Percentiles rank a stretch among this genome's conserved stretches.
Evolutionary conservation across 2,113 vertebrate genomes (phyloP).

Genomic region (Callopanchax toddi): DNA sequence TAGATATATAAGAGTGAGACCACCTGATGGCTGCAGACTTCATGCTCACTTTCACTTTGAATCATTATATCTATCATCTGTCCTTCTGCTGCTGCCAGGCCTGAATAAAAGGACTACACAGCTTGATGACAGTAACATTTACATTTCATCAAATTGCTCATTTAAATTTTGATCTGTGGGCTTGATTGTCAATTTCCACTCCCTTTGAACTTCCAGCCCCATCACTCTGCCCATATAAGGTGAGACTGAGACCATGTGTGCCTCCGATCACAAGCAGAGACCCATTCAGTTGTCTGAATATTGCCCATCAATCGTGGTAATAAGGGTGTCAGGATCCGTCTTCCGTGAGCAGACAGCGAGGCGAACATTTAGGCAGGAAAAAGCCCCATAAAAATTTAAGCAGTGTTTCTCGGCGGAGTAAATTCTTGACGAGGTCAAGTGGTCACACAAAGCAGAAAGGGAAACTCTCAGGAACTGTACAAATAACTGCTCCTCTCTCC

Average conservation of each 20-base stretch:
- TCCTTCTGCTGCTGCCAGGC: background rate
- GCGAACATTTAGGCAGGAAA: background rate
- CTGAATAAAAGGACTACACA: constrained; percentile 2
- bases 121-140: constrained; percentile 23
- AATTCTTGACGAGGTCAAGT: constrained; percentile 27
- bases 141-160: constrained; percentile 16
- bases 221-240: background rate
- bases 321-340: constrained; percentile 4
- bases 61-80: constrained; percentile 7
- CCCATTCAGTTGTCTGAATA: constrained; percentile 17
- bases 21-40: constrained; percentile 8
- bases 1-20: background rate
- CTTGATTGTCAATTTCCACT: constrained; percentile 5
- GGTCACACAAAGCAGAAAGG: constrained; percentile 4
- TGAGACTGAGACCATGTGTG: constrained; percentile 12
- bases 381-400: constrained; percentile 10
- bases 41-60: background rate
- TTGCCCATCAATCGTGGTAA: constrained; percentile 23
- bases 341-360: constrained; percentile 3
- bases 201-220: background rate
- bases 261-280: constrained; percentile 19
- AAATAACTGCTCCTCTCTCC: constrained; percentile 4
- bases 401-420: background rate
- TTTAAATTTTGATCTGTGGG: constrained; percentile 14
- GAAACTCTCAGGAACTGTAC: background rate